These are phyloP conservation scores for Stenoptilia bipunctidactyla DNA, from an alignment of 2,888 invertebrate genomes.

Conservation along the genomic window DNA sequence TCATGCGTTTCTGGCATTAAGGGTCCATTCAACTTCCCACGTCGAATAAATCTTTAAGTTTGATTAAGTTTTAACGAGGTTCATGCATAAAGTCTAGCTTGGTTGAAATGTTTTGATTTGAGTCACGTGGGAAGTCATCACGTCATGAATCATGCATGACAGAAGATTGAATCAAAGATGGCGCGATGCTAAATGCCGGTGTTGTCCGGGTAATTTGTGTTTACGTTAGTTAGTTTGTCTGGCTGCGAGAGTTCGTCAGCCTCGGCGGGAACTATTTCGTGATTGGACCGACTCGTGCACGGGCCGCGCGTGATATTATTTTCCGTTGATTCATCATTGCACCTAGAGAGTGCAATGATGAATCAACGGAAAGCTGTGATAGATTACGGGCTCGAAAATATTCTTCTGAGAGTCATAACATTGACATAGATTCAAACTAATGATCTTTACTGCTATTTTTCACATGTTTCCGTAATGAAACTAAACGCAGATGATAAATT, in stretches of 20 bases:
- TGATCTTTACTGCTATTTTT: too few relatives aligned
- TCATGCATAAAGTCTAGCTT: neutral
- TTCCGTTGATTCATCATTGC: slow-evolving; percentile 16
- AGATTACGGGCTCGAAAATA: neutral
- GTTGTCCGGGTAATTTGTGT: slow-evolving; percentile 2
- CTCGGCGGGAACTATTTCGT: slow-evolving; percentile 10
- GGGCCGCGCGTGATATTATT: slow-evolving; percentile 17
- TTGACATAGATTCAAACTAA: too few relatives aligned
- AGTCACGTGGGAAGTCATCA: neutral
- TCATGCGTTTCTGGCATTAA: slow-evolving; percentile 17
- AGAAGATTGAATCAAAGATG: slow-evolving; percentile 5
- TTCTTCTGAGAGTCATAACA: too few relatives aligned
- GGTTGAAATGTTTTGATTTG: neutral
- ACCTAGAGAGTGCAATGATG: neutral
- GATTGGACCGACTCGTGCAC: slow-evolving; percentile 1
- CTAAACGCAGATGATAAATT: too few relatives aligned
- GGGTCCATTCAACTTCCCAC: slow-evolving; percentile 14
- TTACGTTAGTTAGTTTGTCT: slow-evolving; percentile 24
- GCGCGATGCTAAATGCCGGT: neutral
- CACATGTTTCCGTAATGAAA: too few relatives aligned
- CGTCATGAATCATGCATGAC: neutral
- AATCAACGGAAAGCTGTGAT: too few relatives aligned
- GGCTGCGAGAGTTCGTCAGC: slow-evolving; percentile 28
- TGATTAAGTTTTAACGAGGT: neutral
- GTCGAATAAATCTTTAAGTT: slow-evolving; percentile 1